Evolutionary conservation across 1,140 invertebrate species (phyloP).

Genomic region (Hyles euphorbiae): DNA sequence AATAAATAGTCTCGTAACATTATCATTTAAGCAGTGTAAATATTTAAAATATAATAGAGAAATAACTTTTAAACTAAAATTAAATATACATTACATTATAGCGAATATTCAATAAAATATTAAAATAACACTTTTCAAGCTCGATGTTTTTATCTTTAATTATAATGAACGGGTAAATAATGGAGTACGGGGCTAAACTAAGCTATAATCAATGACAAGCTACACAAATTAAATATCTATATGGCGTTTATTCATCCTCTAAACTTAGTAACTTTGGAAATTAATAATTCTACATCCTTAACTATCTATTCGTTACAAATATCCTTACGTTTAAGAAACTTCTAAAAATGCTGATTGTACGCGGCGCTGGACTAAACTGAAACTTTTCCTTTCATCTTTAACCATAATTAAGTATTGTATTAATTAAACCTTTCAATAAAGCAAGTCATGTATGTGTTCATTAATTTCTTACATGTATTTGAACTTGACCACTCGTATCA

Average conservation of each 20-base stretch:
- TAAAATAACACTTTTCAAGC: constrained; percentile 71
- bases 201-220: constrained; percentile 43
- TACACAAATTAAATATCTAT: constrained; percentile 60
- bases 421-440: too few relatives aligned
- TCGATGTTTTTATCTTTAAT: constrained; percentile 54
- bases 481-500: too few relatives aligned
- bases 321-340: constrained; percentile 47
- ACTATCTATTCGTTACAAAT: constrained; percentile 45
- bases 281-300: constrained; percentile 53
- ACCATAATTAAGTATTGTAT: too few relatives aligned
- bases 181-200: constrained; percentile 56
- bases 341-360: constrained; percentile 43
- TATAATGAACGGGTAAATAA: constrained; percentile 41
- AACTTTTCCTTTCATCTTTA: too few relatives aligned
- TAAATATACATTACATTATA: constrained; percentile 59
- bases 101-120: constrained; percentile 65
- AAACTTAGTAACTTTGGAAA: constrained; percentile 69
- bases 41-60: constrained; percentile 70
- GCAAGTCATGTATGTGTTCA: too few relatives aligned
- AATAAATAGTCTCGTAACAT: constrained; percentile 61
- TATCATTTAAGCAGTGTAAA: constrained; percentile 71
- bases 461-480: too few relatives aligned
- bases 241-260: constrained; percentile 66
- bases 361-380: constrained; percentile 23
- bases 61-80: constrained; percentile 64